These are phyloP conservation scores for Morinoia aosen DNA, from an alignment of 2,888 invertebrate species.

Conservation along the genomic window DNA sequence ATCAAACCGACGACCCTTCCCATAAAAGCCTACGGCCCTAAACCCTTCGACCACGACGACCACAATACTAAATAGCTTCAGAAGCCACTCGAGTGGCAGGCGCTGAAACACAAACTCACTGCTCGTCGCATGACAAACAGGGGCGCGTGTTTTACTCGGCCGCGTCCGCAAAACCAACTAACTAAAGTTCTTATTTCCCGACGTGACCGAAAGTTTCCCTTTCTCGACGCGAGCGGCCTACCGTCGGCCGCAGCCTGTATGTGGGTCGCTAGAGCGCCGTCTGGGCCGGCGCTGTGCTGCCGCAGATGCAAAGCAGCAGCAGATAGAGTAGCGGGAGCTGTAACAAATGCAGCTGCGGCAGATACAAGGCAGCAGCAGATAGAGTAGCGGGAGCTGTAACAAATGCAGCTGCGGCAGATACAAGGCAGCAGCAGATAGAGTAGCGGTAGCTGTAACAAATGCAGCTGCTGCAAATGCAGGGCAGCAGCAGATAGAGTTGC, in stretches of 20 bases:
- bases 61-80: not conserved
- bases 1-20: too few relatives aligned
- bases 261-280: not conserved
- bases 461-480: not conserved
- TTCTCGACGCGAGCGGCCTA: not conserved
- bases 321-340: not conserved
- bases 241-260: not conserved
- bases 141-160: not conserved
- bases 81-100: not conserved
- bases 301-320: not conserved
- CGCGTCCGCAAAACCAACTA: not conserved
- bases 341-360: not conserved
- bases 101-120: not conserved
- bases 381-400: not conserved
- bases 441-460: not conserved
- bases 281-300: not conserved
- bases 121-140: not conserved
- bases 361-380: not conserved
- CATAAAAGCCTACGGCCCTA: too few relatives aligned
- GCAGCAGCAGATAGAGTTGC: too few relatives aligned
- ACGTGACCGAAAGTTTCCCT: slow-evolving; percentile 5
- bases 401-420: not conserved
- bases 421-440: too few relatives aligned
- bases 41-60: too few relatives aligned
- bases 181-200: not conserved